Conservation (phyloP, 2,113 vertebrate genomes). For the Ictalurus furcatus region DNA sequence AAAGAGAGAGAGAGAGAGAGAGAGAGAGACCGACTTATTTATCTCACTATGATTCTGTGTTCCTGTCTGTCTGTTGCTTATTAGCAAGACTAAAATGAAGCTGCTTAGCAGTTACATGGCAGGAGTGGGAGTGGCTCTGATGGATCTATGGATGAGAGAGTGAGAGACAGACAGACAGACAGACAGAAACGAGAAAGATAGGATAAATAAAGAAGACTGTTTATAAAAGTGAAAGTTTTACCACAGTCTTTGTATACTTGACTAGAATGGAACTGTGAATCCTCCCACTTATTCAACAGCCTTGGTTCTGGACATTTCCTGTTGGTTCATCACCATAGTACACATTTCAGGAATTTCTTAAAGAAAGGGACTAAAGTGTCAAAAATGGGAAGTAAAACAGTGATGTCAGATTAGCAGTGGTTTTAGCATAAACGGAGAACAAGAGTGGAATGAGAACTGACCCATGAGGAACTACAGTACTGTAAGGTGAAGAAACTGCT, state of each 20-base stretch:
- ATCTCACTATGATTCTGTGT: not conserved
- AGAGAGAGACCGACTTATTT: not conserved
- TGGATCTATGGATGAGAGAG: not conserved
- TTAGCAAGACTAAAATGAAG: not conserved
- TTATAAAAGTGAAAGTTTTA: too few relatives aligned
- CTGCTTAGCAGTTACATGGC: not conserved
- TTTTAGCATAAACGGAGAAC: not conserved
- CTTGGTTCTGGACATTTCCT: not conserved
- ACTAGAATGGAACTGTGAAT: not conserved
- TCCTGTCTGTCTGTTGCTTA: not conserved
- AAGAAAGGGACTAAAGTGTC: not conserved
- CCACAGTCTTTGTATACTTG: too few relatives aligned
- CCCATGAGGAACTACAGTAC: not conserved
- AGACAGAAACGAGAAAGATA: not conserved
- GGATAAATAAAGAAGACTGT: not conserved
- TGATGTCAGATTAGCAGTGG: not conserved
- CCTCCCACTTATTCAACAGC: not conserved
- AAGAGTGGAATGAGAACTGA: not conserved
- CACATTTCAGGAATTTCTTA: not conserved
- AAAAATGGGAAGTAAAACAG: not conserved
- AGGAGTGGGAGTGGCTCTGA: not conserved
- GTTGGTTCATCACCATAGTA: not conserved
- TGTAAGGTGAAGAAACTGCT: not conserved
- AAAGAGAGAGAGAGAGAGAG: too few relatives aligned
- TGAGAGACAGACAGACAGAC: not conserved